Base-by-base conservation (phyloP, 2,113 vertebrate species). In the Erpornis zantholeuca region DNA sequence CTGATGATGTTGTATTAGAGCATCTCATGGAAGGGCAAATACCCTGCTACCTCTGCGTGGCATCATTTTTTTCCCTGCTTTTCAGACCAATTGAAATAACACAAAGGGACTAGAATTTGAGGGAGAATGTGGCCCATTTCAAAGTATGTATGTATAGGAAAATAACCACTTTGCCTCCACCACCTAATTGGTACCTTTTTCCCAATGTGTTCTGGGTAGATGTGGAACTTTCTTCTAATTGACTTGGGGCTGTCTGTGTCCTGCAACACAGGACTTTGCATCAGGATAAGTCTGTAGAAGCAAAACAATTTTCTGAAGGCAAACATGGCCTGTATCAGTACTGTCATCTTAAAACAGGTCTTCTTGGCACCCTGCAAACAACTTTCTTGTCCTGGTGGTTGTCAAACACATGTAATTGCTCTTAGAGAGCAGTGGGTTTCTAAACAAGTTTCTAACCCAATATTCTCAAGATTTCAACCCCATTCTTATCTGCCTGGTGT, bases 301-400 rank as follows among this genome's bases (percentile, higher is more conserved):
- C 28, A 82, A 91, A 95, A 72, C 33, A 59, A 70, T 90, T 94
- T 95, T 71, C 84, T 82, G 78, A 85, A 95, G 90, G 75, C 84
- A 63, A 70, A 38, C 44, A 23, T 56, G 90, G 84, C 90, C 91
- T 88, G 52, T 96, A 47, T 50, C 83, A 71, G 17, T 92, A 76
- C 38, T 70, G 47, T 73, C 45, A 72, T 82, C 90, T 86, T 92
- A 63, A 77, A 95, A 77, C 52, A 70, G 33, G 63, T 93, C 81
- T 92, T 94, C 85, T 73, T 85, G 75, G 63, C 59, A 90, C 18
- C 68, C 47, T 83, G 42, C 56, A 84, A 96, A 57, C 49, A 76
- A 40, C 6, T 3, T 92, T 65, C 86, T 78, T 90, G 28, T 77
- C 52, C 82, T 81, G 24, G 33, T 88, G 77, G 42, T 35, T 88